Base-by-base conservation (phyloP, 2,888 invertebrate species). In the Eustalomyia histrio region DNA sequence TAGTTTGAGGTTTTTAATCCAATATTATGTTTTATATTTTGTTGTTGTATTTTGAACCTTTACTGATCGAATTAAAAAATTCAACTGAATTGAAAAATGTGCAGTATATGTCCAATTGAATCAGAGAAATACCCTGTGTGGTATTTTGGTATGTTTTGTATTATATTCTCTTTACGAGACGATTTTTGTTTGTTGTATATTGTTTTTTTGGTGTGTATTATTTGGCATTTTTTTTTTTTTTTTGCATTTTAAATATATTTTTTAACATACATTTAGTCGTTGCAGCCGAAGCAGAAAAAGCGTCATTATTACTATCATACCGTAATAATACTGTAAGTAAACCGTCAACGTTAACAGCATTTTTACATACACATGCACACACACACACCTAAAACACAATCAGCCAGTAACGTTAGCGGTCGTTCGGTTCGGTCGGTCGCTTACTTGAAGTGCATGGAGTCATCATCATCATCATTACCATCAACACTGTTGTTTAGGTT, bases 71-170 rank as follows among this genome's bases (percentile, higher is more conserved):
- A 89, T 89, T 88, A 89, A 90, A 89, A 90, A 90, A 89, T 89
- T 89, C 90, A 90, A 90, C 90, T 90, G 90, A 90, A 89, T 88
- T 89, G 87, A 88, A 89, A 90, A 89, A 89, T 89, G 86, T 88
- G 89, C 87, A 87, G 86, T 86, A 67, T 85, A 86, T 87, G 90
- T 87, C 88, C 88, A 89, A 89, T 88, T 89, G 89, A 89, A 89
- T 88, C 87, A 85, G 89, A 87, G 88, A 88, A 76, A 85, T 84
- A 82, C 82, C 82, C 84, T 84, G 83, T 85, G 80, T 80, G 82
- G 68, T 72, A 79, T 79, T 67, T 76, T 80, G 73, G 67, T 84
- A 80, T 83, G 76, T 72, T 73, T 68, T 73, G 65, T 76, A 58
- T 68, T 73, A 73, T 72, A 69, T 76, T 80, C 84, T 85, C 83